These are phyloP conservation scores for Megalurothrips usitatus DNA, from an alignment of 2,888 invertebrate species.

Conservation along the genomic window DNA sequence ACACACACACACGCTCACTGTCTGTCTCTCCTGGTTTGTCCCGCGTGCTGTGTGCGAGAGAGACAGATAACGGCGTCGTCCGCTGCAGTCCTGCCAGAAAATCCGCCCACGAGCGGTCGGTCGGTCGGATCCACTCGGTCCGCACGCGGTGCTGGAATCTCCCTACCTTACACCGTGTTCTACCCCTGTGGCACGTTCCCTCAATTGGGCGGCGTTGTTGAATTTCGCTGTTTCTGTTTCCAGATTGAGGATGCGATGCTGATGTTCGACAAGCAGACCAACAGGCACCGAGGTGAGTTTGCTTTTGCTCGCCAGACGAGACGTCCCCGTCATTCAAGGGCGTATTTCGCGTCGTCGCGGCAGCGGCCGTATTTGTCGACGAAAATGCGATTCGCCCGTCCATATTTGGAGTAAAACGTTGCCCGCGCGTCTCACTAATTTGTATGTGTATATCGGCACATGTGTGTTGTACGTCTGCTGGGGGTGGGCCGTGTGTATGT, in stretches of 20 bases:
- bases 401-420: no score
- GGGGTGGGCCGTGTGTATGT: not conserved
- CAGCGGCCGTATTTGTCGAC: not conserved
- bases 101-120: no score
- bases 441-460: no score
- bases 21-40: not conserved
- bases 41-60: no score
- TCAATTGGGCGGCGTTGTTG: not conserved
- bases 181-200: no score
- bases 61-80: no score
- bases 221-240: slow-evolving; percentile 52
- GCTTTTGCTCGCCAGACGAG: not conserved
- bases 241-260: slow-evolving; percentile 99
- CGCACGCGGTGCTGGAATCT: no score
- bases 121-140: no score
- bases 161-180: no score
- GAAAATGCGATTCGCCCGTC: no score
- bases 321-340: not conserved
- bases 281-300: slow-evolving; percentile 95
- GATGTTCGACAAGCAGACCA: slow-evolving; percentile 99
- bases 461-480: not conserved
- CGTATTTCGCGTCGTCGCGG: not conserved
- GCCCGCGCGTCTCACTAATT: no score
- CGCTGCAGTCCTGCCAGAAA: no score
- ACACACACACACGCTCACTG: not conserved